Evolutionary conservation across 2,888 invertebrate species (phyloP).

Genomic region (Odontomyia ornata): DNA sequence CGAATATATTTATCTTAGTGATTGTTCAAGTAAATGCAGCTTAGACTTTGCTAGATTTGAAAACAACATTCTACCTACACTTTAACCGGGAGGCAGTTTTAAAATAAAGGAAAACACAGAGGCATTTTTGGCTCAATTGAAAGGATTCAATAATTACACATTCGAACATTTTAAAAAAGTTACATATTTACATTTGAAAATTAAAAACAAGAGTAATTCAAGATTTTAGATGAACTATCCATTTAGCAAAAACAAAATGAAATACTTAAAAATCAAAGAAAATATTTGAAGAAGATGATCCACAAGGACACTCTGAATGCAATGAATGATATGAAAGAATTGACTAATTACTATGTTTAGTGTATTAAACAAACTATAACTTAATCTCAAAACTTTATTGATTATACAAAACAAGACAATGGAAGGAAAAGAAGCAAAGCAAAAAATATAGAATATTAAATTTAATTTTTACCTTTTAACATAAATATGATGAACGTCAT

Average conservation of each 20-base stretch:
- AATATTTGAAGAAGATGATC: not conserved
- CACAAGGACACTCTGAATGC: not conserved
- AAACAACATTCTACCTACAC: constrained; percentile 7
- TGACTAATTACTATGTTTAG: constrained; percentile 22
- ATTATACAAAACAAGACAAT: constrained; percentile 30
- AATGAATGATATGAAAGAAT: constrained; percentile 27
- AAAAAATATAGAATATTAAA: constrained; percentile 21
- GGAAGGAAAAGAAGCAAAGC: not conserved
- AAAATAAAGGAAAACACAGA: not conserved
- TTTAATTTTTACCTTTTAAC: constrained; percentile 26
- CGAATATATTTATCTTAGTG: constrained; percentile 19
- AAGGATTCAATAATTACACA: not conserved
- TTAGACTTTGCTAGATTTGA: constrained; percentile 23
- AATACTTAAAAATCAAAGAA: no score
- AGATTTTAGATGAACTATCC: no score
- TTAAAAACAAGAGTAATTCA: not conserved
- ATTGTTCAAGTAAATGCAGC: constrained; percentile 8
- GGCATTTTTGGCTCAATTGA: not conserved
- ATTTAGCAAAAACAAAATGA: no score
- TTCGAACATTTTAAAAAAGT: not conserved
- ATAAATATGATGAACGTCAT: not conserved
- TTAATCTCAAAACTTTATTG: constrained; percentile 27
- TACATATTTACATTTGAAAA: constrained; percentile 2
- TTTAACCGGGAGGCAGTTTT: not conserved
- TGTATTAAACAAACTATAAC: constrained; percentile 20